These are phyloP conservation scores for Perca fluviatilis DNA, from an alignment of 2,113 vertebrate species.

Conservation along the genomic window DNA sequence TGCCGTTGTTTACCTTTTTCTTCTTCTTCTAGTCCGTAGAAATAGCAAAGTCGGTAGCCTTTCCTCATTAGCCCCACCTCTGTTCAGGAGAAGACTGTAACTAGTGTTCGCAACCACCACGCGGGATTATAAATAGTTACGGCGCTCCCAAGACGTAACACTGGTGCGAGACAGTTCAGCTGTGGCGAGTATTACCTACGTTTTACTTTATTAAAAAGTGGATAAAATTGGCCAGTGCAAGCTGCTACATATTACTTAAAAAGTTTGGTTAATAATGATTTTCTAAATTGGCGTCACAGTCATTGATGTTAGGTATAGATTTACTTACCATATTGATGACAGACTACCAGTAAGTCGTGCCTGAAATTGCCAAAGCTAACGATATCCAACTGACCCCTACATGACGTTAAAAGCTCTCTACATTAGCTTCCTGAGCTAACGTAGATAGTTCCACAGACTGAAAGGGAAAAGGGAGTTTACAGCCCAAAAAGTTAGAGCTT, in stretches of 20 bases:
- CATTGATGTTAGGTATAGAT: neutral
- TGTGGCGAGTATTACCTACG: too few species aligned
- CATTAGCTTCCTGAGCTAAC: constrained; percentile 23
- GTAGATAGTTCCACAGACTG: neutral
- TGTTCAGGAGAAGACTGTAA: too few species aligned
- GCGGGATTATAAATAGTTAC: too few species aligned
- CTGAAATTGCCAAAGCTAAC: constrained; percentile 11
- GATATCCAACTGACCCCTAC: neutral
- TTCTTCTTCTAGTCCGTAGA: too few species aligned
- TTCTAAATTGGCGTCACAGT: neutral
- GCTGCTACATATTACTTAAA: too few species aligned
- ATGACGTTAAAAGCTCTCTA: neutral
- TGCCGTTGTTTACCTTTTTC: too few species aligned
- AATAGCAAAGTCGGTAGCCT: too few species aligned
- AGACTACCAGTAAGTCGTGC: neutral
- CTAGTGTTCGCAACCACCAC: too few species aligned
- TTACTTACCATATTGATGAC: constrained; percentile 33
- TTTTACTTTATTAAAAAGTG: too few species aligned
- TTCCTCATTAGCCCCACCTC: too few species aligned
- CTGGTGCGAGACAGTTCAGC: too few species aligned
- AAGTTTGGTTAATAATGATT: neutral
- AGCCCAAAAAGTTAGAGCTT: neutral
- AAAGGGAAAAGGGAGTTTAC: neutral
- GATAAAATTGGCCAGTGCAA: neutral
- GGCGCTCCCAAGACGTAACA: too few species aligned